Conservation (phyloP, 2,797 vertebrate genomes). For the Champsocephalus gunnari region DNA sequence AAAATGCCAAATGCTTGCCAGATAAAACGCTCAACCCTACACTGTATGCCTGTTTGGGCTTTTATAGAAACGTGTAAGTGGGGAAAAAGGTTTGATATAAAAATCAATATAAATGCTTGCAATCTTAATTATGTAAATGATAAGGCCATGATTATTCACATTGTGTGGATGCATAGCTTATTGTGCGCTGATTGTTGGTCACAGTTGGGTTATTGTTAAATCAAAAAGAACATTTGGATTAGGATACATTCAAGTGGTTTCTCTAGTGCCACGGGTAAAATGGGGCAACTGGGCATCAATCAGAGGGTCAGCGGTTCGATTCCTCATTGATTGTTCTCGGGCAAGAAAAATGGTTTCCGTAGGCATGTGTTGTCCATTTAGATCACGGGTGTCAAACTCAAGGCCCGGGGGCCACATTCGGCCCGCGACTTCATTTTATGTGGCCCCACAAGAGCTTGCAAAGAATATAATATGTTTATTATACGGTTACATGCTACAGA, state of each 20-base stretch:
- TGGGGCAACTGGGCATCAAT: too few relatives aligned
- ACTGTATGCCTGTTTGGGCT: constrained; percentile 7
- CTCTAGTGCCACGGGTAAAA: constrained; percentile 23
- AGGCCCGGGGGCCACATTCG: too few relatives aligned
- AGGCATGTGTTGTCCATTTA: too few relatives aligned
- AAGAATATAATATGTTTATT: too few relatives aligned
- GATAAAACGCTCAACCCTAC: constrained; percentile 54
- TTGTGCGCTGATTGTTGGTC: constrained; percentile 39
- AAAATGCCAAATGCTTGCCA: constrained; percentile 64
- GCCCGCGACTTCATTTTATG: too few relatives aligned
- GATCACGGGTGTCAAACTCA: too few relatives aligned
- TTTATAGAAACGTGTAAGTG: constrained; percentile 8
- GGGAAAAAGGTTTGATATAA: constrained; percentile 15
- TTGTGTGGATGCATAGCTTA: neutral
- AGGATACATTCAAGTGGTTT: constrained; percentile 43
- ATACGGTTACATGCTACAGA: too few relatives aligned
- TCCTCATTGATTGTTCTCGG: too few relatives aligned
- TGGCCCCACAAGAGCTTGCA: too few relatives aligned
- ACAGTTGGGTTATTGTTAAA: neutral
- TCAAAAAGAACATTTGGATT: neutral
- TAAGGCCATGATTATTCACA: neutral
- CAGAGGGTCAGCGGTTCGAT: too few relatives aligned
- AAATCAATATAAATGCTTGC: constrained; percentile 14
- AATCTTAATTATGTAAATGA: constrained; percentile 5
- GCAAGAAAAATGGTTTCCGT: too few relatives aligned